A percentile compares a stretch with the other conserved stretches of the same genome.
These are phyloP conservation scores for Tauraco hartlaubi DNA, from an alignment of 2,797 vertebrate species.

Conservation along the genomic window DNA sequence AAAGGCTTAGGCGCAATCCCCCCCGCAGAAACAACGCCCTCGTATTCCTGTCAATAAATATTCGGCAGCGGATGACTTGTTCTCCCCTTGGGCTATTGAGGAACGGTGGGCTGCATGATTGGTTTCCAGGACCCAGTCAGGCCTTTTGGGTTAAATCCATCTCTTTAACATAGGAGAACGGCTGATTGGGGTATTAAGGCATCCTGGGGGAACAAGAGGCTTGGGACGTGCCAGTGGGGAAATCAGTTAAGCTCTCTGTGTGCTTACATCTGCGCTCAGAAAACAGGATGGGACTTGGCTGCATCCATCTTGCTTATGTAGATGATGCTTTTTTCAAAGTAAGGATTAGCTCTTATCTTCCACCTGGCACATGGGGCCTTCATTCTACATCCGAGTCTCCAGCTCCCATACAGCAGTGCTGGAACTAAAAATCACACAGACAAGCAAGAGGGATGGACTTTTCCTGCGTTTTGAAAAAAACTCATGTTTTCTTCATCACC, in stretches of 20 bases:
- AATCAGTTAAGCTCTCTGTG: conserved; percentile 5
- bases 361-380: conserved; percentile 53
- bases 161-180: neutral
- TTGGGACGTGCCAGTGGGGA: neutral
- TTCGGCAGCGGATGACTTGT: neutral
- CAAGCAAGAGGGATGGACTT: neutral
- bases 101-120: neutral
- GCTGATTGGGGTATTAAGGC: conserved; percentile 13
- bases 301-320: conserved; percentile 30
- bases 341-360: conserved; percentile 67
- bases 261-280: neutral
- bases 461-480: neutral
- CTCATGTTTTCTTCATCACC: neutral
- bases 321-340: conserved; percentile 38
- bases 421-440: neutral
- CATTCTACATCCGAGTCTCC: neutral
- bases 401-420: neutral
- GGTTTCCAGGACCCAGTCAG: neutral
- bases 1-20: neutral
- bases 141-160: conserved; percentile 9
- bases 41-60: neutral
- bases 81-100: neutral
- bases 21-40: neutral
- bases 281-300: conserved; percentile 20
- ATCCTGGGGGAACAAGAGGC: neutral